Evolutionary conservation across 1,140 invertebrate genomes (phyloP).

Genomic region (Ctenoplectra terminalis): DNA sequence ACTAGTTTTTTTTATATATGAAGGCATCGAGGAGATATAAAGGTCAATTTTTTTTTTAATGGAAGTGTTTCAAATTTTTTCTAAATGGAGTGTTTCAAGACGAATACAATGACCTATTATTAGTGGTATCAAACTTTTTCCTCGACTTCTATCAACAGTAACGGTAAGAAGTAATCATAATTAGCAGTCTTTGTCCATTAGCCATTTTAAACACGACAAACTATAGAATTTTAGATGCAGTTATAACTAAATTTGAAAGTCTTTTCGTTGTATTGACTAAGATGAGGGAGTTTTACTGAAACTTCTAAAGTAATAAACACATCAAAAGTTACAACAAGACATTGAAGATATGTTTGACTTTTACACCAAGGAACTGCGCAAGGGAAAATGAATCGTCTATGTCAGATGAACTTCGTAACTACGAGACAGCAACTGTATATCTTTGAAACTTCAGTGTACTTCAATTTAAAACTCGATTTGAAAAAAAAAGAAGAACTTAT

Average conservation of each 20-base stretch:
- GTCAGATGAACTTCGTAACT: background rate
- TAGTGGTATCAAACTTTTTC: too few relatives aligned
- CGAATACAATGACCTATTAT: too few relatives aligned
- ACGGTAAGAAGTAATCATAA: too few relatives aligned
- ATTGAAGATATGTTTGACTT: background rate
- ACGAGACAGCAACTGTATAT: background rate
- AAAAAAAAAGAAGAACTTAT: background rate
- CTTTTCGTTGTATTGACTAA: background rate
- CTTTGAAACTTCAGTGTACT: background rate
- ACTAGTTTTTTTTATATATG: too few relatives aligned
- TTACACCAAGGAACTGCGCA: background rate
- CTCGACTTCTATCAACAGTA: too few relatives aligned
- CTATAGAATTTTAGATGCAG: background rate
- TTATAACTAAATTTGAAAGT: background rate
- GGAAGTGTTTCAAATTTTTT: too few relatives aligned
- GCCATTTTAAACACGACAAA: too few relatives aligned
- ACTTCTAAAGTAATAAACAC: background rate
- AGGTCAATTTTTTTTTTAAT: too few relatives aligned
- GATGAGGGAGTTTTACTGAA: background rate
- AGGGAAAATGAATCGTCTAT: slow-evolving; percentile 15
- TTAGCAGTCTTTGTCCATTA: too few relatives aligned
- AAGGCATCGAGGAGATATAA: too few relatives aligned
- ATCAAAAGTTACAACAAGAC: background rate
- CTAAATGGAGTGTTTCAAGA: too few relatives aligned
- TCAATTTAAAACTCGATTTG: background rate